Percentiles rank a stretch among this genome's conserved stretches.
phyloP scores from a whole-genome alignment of 2,797 vertebrate species.

The Acrossocheilus wenchowensis region DNA sequence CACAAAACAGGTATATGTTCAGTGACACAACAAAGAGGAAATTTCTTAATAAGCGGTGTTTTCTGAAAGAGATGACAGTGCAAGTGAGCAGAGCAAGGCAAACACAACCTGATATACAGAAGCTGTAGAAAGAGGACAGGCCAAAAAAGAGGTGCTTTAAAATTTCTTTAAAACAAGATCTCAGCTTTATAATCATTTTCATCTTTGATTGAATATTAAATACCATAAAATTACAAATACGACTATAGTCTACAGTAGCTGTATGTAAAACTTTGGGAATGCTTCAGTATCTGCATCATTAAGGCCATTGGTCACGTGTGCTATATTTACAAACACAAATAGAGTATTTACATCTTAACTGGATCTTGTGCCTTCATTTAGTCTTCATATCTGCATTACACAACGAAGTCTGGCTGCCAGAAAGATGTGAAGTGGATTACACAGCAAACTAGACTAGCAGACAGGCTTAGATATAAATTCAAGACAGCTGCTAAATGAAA shows the following conservation, averaged over 20 bases:
- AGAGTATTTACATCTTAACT: constrained; percentile 34
- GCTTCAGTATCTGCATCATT: constrained; percentile 71
- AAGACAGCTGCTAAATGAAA: constrained; percentile 23
- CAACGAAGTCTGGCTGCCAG: background rate
- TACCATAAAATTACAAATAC: constrained; percentile 44
- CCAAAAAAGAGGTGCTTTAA: constrained; percentile 59
- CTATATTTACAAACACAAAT: constrained; percentile 69
- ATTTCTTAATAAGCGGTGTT: constrained; percentile 1
- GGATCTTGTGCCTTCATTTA: constrained; percentile 26
- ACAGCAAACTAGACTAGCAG: constrained; percentile 13
- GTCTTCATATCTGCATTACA: constrained; percentile 24
- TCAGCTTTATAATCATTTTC: background rate
- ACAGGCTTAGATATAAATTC: constrained; percentile 20
- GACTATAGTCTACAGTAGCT: constrained; percentile 40
- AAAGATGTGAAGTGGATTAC: constrained; percentile 40
- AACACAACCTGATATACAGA: constrained; percentile 15
- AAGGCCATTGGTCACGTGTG: constrained; percentile 80
- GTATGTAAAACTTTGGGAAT: constrained; percentile 69
- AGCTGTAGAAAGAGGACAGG: constrained; percentile 50
- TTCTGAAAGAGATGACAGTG: constrained; percentile 2
- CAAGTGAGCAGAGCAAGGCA: constrained; percentile 13
- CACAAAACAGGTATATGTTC: constrained; percentile 63
- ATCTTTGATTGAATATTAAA: constrained; percentile 35
- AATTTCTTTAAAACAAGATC: constrained; percentile 43
- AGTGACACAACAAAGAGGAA: constrained; percentile 46